Evolutionary conservation across 2,797 vertebrate species (phyloP).

Genomic region (Rhabdomys pumilio): DNA sequence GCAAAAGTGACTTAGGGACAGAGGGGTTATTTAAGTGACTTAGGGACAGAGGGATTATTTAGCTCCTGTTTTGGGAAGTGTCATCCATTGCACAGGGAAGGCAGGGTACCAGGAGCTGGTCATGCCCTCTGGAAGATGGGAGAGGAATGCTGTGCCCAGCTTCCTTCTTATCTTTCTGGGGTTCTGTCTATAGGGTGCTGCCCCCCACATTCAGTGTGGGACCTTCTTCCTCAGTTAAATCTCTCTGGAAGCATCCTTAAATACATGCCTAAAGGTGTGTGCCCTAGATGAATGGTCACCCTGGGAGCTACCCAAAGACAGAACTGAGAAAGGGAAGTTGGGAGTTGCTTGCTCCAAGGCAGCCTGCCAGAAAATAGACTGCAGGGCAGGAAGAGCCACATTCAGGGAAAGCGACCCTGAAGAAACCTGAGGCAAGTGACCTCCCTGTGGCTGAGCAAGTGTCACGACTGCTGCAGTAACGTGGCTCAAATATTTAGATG

Average conservation of each 20-base stretch:
- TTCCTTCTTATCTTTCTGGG: background rate
- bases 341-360: rapidly evolving
- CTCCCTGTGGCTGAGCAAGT: background rate
- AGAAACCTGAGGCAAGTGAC: background rate
- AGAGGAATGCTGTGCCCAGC: too few relatives aligned
- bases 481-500: too few relatives aligned
- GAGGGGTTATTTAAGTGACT: background rate
- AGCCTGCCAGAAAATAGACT: background rate
- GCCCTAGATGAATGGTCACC: background rate
- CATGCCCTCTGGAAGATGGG: background rate
- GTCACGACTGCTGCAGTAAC: background rate
- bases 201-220: background rate
- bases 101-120: background rate
- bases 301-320: background rate
- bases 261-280: background rate
- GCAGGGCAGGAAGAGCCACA: background rate
- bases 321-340: background rate
- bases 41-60: background rate
- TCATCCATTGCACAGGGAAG: background rate
- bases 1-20: background rate
- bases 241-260: background rate
- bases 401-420: too few relatives aligned
- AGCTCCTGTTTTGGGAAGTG: background rate
- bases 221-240: background rate
- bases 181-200: too few relatives aligned